These are phyloP conservation scores for Tetramorium alpestre DNA, from an alignment of 1,140 invertebrate genomes.

Conservation along the genomic window DNA sequence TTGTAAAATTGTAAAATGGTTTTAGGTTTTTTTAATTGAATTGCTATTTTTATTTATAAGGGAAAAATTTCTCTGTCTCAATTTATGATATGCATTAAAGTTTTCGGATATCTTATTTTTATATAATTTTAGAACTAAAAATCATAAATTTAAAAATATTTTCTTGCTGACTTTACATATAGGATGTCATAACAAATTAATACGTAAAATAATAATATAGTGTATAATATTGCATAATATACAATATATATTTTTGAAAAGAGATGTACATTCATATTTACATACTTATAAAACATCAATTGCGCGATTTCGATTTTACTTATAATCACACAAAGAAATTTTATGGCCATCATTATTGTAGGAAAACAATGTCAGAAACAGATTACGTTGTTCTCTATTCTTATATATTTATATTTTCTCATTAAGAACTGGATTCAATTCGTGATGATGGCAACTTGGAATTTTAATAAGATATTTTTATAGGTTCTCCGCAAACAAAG, in stretches of 20 bases:
- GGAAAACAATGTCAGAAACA: neutral
- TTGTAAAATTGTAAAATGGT: neutral
- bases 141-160: neutral
- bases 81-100: neutral
- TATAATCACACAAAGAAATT: constrained; percentile 59
- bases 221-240: neutral
- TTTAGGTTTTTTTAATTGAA: neutral
- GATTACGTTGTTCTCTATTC: constrained; percentile 20
- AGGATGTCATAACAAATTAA: too few species aligned
- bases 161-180: neutral
- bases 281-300: neutral
- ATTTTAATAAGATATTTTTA: constrained; percentile 43
- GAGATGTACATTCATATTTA: neutral
- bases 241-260: neutral
- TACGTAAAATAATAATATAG: too few species aligned
- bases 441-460: neutral
- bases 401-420: constrained; percentile 29
- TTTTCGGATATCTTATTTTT: neutral
- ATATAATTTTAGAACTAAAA: neutral
- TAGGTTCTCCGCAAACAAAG: constrained; percentile 37
- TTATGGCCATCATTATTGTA: constrained; percentile 32
- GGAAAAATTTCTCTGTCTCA: neutral
- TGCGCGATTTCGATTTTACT: neutral
- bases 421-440: neutral
- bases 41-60: neutral